Base-by-base conservation (phyloP, 2,113 vertebrate genomes). In the Peromyscus californicus region DNA sequence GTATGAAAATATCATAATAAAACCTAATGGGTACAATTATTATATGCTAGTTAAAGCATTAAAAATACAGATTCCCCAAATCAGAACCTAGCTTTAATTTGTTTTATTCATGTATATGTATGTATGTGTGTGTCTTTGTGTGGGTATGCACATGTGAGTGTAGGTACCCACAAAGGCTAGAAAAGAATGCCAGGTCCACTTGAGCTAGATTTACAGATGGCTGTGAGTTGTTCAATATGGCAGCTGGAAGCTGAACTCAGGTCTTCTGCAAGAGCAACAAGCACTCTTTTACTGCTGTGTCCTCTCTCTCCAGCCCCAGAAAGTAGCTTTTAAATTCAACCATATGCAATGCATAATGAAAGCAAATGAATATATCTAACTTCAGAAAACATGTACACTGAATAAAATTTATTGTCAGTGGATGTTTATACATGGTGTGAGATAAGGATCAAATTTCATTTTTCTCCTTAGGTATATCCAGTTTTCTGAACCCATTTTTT, bases 301-400 rank as follows among this genome's bases (percentile, higher is more conserved):
- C 16, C n/a, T 65, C 61, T 36, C 15, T 17, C 69, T 72, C 67
- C 16, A 72, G 70, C 70, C 17, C 7, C 36, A 72, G 70, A 72
- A 72, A n/a, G 17, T 72, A 72, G 70, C 75, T 88, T 89, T 74
- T 92, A 89, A 82, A 65, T 36, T 12, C 36, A 95, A 82, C 54
- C 6, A 75, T 29, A 39, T 21, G 10, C 42, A 95, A 67, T 17
- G 80, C 70, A 88, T 42, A 84, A 29, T 94, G 63, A 22, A 87
- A 80, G 72, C 54, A 80, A 63, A 80, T 51, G 82, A 89, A 24
- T 76, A 75, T 1, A 36, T 59, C 22, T 80, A 86, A 93, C 29
- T 84, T 86, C n/a, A 97, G 92, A 95, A 45, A 42, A 39, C n/a
- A 87, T 29, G 15, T 84, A 48, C 33, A 5, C 11, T 33, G 24